Percentiles rank a stretch among this genome's conserved stretches.
These are phyloP conservation scores for Rhinolophus sinicus DNA, from an alignment of 2,113 vertebrate species.

Conservation along the genomic window DNA sequence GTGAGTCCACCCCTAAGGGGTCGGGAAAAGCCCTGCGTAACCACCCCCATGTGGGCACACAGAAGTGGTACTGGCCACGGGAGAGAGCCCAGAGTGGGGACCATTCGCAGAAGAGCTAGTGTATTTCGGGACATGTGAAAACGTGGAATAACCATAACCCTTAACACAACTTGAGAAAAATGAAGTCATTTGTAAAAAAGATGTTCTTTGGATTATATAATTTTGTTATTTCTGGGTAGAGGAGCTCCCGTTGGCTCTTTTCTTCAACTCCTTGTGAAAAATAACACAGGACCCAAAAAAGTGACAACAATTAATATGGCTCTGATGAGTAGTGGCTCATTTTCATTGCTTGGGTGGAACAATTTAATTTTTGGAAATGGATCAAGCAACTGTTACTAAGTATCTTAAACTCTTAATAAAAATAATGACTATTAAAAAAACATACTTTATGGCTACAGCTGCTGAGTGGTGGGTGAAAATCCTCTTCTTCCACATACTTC, in stretches of 20 bases:
- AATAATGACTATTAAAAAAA: conserved; percentile 80
- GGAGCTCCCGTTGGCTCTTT: conserved; percentile 60
- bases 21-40: background rate
- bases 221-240: conserved; percentile 71
- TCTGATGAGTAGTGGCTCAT: conserved; percentile 73
- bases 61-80: rapidly evolving
- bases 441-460: conserved; percentile 95
- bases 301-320: conserved; percentile 66
- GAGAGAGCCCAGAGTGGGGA: background rate
- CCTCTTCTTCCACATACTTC: conserved; percentile 96
- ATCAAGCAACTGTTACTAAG: conserved; percentile 76
- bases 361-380: conserved; percentile 79
- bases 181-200: conserved; percentile 16
- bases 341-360: conserved; percentile 70
- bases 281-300: conserved; percentile 73
- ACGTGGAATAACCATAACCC: rapidly evolving
- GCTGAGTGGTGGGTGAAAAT: conserved; percentile 91
- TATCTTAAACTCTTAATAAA: conserved; percentile 80
- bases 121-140: background rate
- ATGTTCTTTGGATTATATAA: conserved; percentile 60
- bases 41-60: background rate
- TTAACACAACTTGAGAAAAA: conserved; percentile 9
- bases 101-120: background rate
- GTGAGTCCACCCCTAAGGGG: background rate
- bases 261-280: conserved; percentile 75